phyloP scores from a whole-genome alignment of 2,888 invertebrate species.

The Thymelicus lineola region DNA sequence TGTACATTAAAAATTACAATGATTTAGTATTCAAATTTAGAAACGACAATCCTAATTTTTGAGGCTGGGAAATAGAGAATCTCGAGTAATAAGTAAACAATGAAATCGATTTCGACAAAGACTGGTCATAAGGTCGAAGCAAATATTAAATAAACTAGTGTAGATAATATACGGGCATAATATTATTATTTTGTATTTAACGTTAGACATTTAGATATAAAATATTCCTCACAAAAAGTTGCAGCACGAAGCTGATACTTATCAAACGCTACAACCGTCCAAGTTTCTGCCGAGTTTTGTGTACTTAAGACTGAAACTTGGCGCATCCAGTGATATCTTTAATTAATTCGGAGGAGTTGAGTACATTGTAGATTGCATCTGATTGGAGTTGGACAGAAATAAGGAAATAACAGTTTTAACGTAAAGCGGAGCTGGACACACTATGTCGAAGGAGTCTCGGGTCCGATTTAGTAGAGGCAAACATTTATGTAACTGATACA shows the following conservation, averaged over 20 bases:
- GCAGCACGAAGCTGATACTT: constrained; percentile 12
- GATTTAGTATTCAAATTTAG: no score
- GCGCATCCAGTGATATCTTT: constrained; percentile 14
- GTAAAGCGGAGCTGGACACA: neutral
- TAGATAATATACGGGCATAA: no score
- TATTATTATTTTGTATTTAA: neutral
- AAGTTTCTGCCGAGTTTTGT: constrained; percentile 22
- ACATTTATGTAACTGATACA: no score
- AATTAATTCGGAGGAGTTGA: constrained; percentile 19
- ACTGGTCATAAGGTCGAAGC: no score
- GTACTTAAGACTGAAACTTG: constrained; percentile 15
- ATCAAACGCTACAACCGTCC: constrained; percentile 14
- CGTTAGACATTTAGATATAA: neutral
- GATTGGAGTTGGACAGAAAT: neutral
- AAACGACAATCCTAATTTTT: no score
- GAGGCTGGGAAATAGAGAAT: no score
- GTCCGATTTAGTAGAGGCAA: no score
- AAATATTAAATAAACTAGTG: no score
- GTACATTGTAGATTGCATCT: neutral
- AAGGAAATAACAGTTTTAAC: neutral
- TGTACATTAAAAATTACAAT: no score
- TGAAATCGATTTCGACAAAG: no score
- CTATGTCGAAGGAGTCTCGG: no score
- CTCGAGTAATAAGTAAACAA: no score
- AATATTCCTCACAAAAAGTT: constrained; percentile 1